phyloP scores from a whole-genome alignment of 2,797 vertebrate genomes.

The Chromis chromis region DNA sequence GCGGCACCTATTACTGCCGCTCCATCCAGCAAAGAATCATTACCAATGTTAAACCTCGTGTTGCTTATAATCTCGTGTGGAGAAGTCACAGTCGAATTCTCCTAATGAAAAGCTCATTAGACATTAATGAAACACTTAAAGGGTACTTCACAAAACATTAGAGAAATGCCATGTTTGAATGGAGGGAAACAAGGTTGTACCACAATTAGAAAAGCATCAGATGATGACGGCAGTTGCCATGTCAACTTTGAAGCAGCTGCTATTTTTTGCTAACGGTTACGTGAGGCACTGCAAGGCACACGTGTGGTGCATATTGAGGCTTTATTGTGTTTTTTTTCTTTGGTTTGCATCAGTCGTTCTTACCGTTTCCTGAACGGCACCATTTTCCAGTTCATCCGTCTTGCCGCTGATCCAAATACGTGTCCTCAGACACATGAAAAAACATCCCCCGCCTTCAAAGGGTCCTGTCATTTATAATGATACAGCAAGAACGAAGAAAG shows the following conservation, averaged over 20 bases:
- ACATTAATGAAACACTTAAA: conserved; percentile 70
- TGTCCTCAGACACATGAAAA: neutral
- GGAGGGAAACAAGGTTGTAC: conserved; percentile 36
- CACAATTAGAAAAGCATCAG: conserved; percentile 42
- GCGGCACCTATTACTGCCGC: conserved; percentile 38
- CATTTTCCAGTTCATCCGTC: conserved; percentile 15
- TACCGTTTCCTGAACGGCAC: neutral
- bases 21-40: conserved; percentile 36
- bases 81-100: conserved; percentile 60
- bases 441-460: neutral
- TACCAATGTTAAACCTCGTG: conserved; percentile 36
- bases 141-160: conserved; percentile 63
- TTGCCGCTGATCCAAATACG: conserved; percentile 14
- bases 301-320: neutral
- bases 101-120: conserved; percentile 72
- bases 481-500: conserved; percentile 11
- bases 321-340: conserved; percentile 6
- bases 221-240: conserved; percentile 38
- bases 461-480: conserved; percentile 1
- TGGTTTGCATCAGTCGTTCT: conserved; percentile 12
- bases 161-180: conserved; percentile 54
- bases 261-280: conserved; percentile 41
- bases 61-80: conserved; percentile 43
- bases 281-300: neutral
- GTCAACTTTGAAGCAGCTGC: conserved; percentile 42